phyloP scores from a whole-genome alignment of 2,113 vertebrate species.

The Psammodynastes pulverulentus region DNA sequence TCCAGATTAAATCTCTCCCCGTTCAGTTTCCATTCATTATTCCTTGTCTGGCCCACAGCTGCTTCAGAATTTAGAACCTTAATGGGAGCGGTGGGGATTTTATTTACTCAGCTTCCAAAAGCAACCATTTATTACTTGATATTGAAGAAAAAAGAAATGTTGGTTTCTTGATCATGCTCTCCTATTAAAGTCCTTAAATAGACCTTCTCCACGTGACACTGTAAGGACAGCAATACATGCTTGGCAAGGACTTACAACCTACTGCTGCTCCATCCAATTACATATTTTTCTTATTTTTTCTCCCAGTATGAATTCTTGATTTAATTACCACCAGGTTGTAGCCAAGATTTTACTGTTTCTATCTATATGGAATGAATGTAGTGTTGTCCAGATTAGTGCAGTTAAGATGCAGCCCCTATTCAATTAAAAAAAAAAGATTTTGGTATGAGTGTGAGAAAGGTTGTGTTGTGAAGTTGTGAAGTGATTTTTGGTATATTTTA shows the following conservation, averaged over 20 bases:
- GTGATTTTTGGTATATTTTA: not conserved
- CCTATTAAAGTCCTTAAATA: not conserved
- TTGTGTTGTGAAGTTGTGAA: not conserved
- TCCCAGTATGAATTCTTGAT: not conserved
- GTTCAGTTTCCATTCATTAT: too few species aligned
- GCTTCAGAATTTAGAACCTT: too few species aligned
- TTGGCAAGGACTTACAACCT: not conserved
- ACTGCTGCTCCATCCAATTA: not conserved
- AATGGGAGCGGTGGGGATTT: not conserved
- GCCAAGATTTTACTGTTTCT: not conserved
- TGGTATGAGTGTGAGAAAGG: not conserved
- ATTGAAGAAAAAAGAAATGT: not conserved
- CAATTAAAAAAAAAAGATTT: not conserved
- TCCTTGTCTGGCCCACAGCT: too few species aligned
- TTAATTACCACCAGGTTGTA: not conserved
- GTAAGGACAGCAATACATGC: not conserved
- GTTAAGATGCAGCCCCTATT: not conserved
- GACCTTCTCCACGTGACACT: not conserved
- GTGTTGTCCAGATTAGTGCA: not conserved
- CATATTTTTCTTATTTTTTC: not conserved
- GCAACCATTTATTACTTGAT: not conserved
- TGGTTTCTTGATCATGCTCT: not conserved
- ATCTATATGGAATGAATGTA: not conserved
- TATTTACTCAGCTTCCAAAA: not conserved
- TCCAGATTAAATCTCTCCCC: too few species aligned